A percentile compares a stretch with the other conserved stretches of the same genome.
Conservation (phyloP, 2,797 vertebrate species). For the Adrianichthys oophorus region DNA sequence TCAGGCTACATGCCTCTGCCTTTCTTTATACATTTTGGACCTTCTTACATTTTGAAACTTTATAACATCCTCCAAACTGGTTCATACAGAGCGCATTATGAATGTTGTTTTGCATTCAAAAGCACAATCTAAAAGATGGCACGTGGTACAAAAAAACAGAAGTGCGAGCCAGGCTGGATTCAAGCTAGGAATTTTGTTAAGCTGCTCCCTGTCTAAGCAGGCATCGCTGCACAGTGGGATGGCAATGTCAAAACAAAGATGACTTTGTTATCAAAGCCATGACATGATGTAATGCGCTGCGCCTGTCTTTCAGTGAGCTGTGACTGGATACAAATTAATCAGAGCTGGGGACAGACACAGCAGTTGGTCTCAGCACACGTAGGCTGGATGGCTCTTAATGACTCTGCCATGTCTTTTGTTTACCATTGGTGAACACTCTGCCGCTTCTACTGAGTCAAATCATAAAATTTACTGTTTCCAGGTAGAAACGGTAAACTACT, state of each 20-base stretch:
- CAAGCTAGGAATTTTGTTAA: slow-evolving; percentile 29
- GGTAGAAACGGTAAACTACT: too few relatives aligned
- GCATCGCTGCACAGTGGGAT: slow-evolving; percentile 36
- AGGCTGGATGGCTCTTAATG: slow-evolving; percentile 24
- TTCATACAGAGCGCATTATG: too few relatives aligned
- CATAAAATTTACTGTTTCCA: neutral
- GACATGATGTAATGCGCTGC: slow-evolving; percentile 39
- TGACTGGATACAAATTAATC: slow-evolving; percentile 31
- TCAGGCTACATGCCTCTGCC: too few relatives aligned
- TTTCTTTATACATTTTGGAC: too few relatives aligned
- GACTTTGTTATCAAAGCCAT: slow-evolving; percentile 50
- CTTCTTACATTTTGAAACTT: too few relatives aligned
- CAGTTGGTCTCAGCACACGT: slow-evolving; percentile 26
- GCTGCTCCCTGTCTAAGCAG: slow-evolving; percentile 16
- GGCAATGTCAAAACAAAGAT: slow-evolving; percentile 42
- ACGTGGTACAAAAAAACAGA: neutral
- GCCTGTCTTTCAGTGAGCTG: slow-evolving; percentile 39
- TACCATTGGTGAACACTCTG: slow-evolving; percentile 31
- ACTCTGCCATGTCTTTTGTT: slow-evolving; percentile 25
- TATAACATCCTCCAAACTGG: too few relatives aligned
- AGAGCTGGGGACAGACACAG: slow-evolving; percentile 32
- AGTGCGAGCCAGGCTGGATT: slow-evolving; percentile 9
- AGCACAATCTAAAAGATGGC: slow-evolving; percentile 1
- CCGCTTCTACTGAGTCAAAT: neutral
- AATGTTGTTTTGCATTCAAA: neutral